Percentiles rank a stretch among this genome's conserved stretches.
These are phyloP conservation scores for Vidua macroura DNA, from an alignment of 2,113 vertebrate species.

Conservation along the genomic window DNA sequence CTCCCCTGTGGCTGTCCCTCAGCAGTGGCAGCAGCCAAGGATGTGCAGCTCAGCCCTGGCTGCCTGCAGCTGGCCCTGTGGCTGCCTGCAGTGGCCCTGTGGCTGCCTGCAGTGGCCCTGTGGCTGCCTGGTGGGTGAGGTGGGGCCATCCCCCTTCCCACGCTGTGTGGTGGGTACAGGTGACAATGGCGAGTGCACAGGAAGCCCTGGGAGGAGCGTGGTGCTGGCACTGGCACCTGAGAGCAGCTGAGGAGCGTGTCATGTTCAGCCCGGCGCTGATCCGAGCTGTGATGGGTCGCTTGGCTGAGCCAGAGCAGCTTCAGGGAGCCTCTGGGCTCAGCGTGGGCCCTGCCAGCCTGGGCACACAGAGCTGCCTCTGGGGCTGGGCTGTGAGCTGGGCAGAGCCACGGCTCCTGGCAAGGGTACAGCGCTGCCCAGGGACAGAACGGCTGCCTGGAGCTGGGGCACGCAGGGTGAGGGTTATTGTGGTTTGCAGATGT, in stretches of 20 bases:
- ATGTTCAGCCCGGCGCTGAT: background rate
- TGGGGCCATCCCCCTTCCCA: background rate
- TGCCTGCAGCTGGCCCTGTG: background rate
- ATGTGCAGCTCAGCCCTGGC: background rate
- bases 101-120: background rate
- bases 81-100: too few relatives aligned
- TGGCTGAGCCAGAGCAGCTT: background rate
- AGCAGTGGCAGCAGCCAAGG: background rate
- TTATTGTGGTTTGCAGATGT: background rate
- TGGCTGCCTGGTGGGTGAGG: background rate
- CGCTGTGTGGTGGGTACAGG: accelerated
- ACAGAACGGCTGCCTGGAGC: background rate
- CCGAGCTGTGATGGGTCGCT: background rate
- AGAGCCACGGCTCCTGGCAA: accelerated
- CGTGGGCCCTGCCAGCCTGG: accelerated
- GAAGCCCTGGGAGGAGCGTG: accelerated
- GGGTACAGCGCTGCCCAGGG: background rate
- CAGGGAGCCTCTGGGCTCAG: background rate
- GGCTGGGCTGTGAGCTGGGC: background rate
- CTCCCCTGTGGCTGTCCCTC: background rate
- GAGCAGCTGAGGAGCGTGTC: background rate
- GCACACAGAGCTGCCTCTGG: background rate
- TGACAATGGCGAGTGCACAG: accelerated
- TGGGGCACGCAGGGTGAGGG: background rate
- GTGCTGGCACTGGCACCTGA: background rate